phyloP scores from a whole-genome alignment of 2,113 vertebrate species.

The Otus sunia region DNA sequence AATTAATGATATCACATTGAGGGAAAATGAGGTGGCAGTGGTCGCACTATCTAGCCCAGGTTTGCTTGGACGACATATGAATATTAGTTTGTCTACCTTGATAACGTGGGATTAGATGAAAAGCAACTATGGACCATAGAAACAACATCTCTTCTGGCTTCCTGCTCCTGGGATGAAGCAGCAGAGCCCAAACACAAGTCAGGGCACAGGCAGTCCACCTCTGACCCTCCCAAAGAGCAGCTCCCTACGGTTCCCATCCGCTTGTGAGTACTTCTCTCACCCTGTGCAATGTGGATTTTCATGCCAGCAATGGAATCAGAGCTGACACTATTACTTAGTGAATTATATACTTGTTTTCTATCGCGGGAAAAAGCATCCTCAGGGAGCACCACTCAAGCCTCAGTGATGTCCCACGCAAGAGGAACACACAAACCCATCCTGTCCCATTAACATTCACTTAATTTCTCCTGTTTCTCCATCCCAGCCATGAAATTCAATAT shows the following conservation, averaged over 20 bases:
- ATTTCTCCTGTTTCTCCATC: neutral
- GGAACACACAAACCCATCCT: rapidly evolving
- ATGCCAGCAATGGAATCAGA: neutral
- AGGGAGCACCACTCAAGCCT: rapidly evolving
- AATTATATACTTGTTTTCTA: neutral
- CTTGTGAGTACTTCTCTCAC: neutral
- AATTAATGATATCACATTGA: neutral
- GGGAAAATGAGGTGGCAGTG: neutral
- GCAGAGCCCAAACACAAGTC: neutral
- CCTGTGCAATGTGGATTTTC: neutral
- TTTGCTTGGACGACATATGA: neutral
- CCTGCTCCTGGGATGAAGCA: neutral
- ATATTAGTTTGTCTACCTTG: neutral
- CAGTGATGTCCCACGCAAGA: rapidly evolving
- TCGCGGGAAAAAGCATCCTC: rapidly evolving
- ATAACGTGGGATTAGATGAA: neutral
- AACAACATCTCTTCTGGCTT: neutral
- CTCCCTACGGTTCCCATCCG: neutral
- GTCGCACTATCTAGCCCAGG: rapidly evolving
- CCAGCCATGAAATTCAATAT: conserved; percentile 9
- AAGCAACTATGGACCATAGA: rapidly evolving
- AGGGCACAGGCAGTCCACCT: neutral
- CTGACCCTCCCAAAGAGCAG: neutral
- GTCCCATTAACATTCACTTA: neutral
- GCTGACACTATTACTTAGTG: neutral